phyloP scores from a whole-genome alignment of 2,113 vertebrate species.

The Cochlearius cochlearius region DNA sequence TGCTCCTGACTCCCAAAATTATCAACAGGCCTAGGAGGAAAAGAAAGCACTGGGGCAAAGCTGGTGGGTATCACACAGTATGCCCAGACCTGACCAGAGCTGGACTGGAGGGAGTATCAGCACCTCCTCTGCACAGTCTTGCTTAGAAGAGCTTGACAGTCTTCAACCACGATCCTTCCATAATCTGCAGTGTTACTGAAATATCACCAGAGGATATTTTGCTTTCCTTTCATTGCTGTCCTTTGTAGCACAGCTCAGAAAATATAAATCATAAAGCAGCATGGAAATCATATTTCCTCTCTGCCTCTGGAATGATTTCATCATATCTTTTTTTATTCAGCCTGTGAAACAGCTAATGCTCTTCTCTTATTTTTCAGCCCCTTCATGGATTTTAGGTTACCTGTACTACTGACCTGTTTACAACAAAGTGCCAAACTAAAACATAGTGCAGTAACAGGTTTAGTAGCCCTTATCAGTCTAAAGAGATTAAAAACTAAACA shows the following conservation, averaged over 20 bases:
- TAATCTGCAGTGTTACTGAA: background rate
- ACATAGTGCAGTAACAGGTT: background rate
- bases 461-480: background rate
- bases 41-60: background rate
- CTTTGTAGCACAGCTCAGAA: background rate
- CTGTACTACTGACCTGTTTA: background rate
- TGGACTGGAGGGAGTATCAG: background rate
- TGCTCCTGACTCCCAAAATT: background rate
- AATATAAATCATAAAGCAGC: background rate
- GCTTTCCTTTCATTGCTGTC: background rate
- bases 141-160: background rate
- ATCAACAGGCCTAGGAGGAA: background rate
- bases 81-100: accelerated
- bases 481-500: background rate
- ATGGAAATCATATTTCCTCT: conserved; percentile 35
- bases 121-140: background rate
- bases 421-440: background rate
- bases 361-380: background rate
- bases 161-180: accelerated
- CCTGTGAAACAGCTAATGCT: background rate
- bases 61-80: background rate
- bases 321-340: background rate
- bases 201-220: background rate
- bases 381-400: background rate
- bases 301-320: conserved; percentile 1